These are phyloP conservation scores for Machimus atricapillus DNA, from an alignment of 2,888 invertebrate genomes.

Conservation along the genomic window DNA sequence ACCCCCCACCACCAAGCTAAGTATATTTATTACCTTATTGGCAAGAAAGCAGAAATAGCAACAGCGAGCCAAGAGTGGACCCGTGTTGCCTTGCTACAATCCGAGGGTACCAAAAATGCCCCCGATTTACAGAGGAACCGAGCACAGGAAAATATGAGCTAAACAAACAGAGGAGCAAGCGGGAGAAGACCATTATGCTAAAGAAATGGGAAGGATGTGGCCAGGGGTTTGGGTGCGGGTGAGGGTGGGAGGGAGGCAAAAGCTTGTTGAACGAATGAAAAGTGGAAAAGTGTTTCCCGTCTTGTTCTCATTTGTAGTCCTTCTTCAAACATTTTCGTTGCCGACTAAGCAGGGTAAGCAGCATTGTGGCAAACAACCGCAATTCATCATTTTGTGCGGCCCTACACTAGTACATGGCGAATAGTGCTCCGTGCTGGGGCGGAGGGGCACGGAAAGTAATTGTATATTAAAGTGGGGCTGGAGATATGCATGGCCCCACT, in stretches of 20 bases:
- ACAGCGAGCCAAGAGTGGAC: neutral
- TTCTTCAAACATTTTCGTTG: conserved; percentile 18
- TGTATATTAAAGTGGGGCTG: neutral
- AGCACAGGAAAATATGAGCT: neutral
- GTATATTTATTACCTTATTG: conserved; percentile 29
- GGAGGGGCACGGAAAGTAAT: neutral
- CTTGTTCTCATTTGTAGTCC: conserved; percentile 33
- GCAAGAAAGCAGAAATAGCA: neutral
- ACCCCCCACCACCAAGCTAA: neutral
- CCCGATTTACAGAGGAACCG: neutral
- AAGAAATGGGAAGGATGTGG: neutral
- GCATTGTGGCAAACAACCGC: conserved; percentile 1
- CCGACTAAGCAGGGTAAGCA: conserved; percentile 19
- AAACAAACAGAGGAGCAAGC: neutral
- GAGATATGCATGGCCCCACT: neutral
- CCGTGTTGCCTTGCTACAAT: neutral
- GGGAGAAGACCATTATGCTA: neutral
- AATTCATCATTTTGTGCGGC: conserved; percentile 14
- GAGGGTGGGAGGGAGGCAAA: neutral
- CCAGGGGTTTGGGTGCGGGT: neutral
- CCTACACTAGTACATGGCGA: neutral
- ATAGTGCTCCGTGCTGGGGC: neutral
- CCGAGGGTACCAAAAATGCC: neutral
- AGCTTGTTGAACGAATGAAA: conserved; percentile 16
- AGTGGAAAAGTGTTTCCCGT: conserved; percentile 15